A percentile compares a stretch with the other conserved stretches of the same genome.
Evolutionary conservation across 2,888 invertebrate species (phyloP).

Genomic region (Acanthosepion esculentum): DNA sequence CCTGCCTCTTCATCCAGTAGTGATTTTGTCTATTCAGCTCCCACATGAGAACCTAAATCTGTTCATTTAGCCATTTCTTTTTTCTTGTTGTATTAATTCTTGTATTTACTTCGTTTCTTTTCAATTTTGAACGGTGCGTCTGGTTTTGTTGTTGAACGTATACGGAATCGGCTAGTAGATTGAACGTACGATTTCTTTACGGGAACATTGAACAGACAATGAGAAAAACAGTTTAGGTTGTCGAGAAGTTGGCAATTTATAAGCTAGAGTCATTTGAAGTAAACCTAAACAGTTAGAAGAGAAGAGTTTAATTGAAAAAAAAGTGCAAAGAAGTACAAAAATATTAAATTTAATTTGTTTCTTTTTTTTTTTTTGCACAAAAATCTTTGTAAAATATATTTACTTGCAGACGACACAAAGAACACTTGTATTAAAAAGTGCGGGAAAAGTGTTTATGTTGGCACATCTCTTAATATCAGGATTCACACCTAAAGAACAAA

Average conservation of each 20-base stretch:
- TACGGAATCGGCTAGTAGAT: not conserved
- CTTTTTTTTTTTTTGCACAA: too few species aligned
- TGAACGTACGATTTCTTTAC: not conserved
- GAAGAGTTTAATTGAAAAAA: not conserved
- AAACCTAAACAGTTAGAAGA: not conserved
- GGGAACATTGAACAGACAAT: not conserved
- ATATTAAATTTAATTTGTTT: too few species aligned
- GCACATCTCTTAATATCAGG: not conserved
- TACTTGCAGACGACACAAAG: not conserved
- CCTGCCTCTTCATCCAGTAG: not conserved
- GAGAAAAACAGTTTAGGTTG: not conserved
- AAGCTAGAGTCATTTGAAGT: not conserved
- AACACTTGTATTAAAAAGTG: not conserved
- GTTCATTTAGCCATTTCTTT: not conserved
- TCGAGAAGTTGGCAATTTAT: not conserved
- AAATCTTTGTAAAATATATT: not conserved
- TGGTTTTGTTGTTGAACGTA: not conserved
- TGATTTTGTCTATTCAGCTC: slow-evolving; percentile 22
- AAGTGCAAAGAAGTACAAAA: not conserved
- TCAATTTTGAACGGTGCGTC: not conserved
- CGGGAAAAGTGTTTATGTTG: not conserved
- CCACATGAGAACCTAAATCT: not conserved
- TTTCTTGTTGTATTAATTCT: not conserved
- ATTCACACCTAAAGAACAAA: not conserved
- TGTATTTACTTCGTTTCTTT: not conserved